These are phyloP conservation scores for Otocyon megalotis DNA, from an alignment of 2,113 vertebrate genomes.

Conservation along the genomic window DNA sequence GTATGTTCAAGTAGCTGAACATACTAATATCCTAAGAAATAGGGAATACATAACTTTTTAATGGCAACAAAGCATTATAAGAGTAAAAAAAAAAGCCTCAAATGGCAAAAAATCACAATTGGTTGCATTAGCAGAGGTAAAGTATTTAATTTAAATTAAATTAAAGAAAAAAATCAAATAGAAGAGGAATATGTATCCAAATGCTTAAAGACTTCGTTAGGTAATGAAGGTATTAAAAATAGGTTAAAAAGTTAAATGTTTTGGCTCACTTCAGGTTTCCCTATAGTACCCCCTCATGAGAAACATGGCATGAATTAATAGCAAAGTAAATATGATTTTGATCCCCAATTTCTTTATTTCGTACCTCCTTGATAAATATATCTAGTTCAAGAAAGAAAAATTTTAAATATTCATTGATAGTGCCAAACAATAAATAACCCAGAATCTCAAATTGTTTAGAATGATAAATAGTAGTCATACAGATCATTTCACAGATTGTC, in stretches of 20 bases:
- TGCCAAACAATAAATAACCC: background rate
- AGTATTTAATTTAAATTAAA: slow-evolving; percentile 2
- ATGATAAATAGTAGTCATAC: background rate
- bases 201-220: background rate
- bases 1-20: background rate
- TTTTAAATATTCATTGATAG: background rate
- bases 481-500: slow-evolving; percentile 4
- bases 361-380: background rate
- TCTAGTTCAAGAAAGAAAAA: slow-evolving; percentile 1
- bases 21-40: background rate
- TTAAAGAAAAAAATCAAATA: background rate
- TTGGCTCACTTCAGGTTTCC: background rate
- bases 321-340: slow-evolving; percentile 48
- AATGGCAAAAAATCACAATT: slow-evolving; percentile 20
- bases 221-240: background rate
- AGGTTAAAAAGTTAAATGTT: background rate
- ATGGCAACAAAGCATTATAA: background rate
- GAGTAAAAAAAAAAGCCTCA: background rate
- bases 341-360: slow-evolving; percentile 14
- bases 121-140: background rate
- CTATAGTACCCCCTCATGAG: background rate
- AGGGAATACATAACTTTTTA: background rate
- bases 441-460: slow-evolving; percentile 27
- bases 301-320: background rate
- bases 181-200: slow-evolving; percentile 3